phyloP scores from a whole-genome alignment of 2,888 invertebrate species.

The Dolichopus griseipennis region DNA sequence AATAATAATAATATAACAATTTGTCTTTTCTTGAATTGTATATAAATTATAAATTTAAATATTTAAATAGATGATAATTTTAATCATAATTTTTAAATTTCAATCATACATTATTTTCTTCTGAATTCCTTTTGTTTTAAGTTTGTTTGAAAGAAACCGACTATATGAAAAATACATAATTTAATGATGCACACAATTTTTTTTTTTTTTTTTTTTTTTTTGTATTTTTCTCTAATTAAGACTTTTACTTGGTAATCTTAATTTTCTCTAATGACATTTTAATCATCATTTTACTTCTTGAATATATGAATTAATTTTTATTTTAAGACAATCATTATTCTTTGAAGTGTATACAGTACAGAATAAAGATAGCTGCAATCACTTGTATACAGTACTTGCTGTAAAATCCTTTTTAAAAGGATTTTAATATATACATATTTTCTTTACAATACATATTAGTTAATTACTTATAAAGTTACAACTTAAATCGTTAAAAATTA shows the following conservation, averaged over 20 bases:
- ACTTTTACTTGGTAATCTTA: neutral
- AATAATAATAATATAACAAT: no score
- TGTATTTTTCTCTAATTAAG: neutral
- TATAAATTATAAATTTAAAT: no score
- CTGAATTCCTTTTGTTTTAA: no score
- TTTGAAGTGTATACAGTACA: neutral
- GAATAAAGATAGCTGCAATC: neutral
- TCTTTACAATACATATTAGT: neutral
- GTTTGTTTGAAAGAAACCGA: no score
- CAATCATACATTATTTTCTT: no score
- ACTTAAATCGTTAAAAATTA: neutral
- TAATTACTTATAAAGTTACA: slow-evolving; percentile 1
- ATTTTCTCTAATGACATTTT: slow-evolving; percentile 3
- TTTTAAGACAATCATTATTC: neutral
- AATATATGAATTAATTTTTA: neutral
- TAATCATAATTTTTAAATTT: no score
- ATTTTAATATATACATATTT: neutral
- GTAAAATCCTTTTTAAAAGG: neutral
- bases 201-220: no score
- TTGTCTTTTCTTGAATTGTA: no score
- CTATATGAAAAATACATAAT: no score
- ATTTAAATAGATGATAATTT: no score
- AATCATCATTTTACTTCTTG: slow-evolving; percentile 1
- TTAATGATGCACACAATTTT: no score
- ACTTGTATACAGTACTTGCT: neutral